phyloP scores from a whole-genome alignment of 2,113 vertebrate species.

The Cavia aperea region DNA sequence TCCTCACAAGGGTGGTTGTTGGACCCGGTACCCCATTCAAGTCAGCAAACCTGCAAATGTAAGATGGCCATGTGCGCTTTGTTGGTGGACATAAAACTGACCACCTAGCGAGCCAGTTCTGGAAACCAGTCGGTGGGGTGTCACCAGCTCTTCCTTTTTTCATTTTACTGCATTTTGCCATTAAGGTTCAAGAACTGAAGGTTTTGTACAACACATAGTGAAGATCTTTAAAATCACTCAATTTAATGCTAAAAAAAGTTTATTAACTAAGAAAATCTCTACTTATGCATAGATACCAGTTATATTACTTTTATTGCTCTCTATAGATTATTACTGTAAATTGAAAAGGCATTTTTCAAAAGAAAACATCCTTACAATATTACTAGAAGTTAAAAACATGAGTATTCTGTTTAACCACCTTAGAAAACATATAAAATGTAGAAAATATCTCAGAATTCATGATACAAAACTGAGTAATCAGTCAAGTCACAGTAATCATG shows the following conservation, averaged over 20 bases:
- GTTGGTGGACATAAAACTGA: not conserved
- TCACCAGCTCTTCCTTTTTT: not conserved
- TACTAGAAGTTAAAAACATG: conserved; percentile 29
- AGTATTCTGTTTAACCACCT: conserved; percentile 48
- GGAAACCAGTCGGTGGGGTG: not conserved
- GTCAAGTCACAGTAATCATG: conserved; percentile 77
- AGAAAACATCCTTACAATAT: conserved; percentile 6
- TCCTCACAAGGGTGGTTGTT: not conserved
- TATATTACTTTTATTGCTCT: not conserved
- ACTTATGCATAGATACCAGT: not conserved
- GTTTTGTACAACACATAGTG: conserved; percentile 1
- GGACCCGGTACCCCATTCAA: accelerated
- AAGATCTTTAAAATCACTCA: not conserved
- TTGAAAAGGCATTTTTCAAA: conserved; percentile 2
- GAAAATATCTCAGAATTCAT: conserved; percentile 64
- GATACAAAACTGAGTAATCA: conserved; percentile 74
- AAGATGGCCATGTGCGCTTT: not conserved
- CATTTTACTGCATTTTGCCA: not conserved
- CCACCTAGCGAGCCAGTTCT: not conserved
- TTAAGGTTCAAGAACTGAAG: not conserved
- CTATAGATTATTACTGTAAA: not conserved
- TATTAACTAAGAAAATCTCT: not conserved
- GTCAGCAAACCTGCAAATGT: not conserved
- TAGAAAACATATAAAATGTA: conserved; percentile 40
- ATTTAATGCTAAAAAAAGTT: not conserved